Percentiles rank a stretch among this genome's conserved stretches.
Conservation (phyloP, 2,888 invertebrate species). For the Hyposoter didymator region DNA sequence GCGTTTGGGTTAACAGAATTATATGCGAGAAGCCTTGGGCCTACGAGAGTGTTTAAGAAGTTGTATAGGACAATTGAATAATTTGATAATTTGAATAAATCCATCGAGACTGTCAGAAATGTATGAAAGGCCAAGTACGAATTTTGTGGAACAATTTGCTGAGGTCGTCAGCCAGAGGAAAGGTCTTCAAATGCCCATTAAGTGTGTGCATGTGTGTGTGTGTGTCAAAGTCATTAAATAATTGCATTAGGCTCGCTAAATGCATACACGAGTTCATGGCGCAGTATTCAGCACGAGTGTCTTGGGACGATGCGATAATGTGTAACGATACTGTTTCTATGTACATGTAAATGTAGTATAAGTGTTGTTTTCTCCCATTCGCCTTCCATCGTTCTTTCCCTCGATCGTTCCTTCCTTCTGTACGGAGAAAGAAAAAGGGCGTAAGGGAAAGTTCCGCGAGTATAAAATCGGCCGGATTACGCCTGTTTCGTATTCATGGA, state of each 20-base stretch:
- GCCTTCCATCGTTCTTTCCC: background rate
- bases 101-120: background rate
- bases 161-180: background rate
- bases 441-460: background rate
- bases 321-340: slow-evolving; percentile 3
- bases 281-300: slow-evolving; percentile 4
- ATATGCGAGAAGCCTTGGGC: slow-evolving; percentile 7
- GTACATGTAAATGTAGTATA: background rate
- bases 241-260: slow-evolving; percentile 7
- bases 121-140: background rate
- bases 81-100: background rate
- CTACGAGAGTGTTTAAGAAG: background rate
- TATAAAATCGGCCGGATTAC: too few species aligned
- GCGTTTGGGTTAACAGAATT: background rate
- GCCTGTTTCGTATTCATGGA: background rate
- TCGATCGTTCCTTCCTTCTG: background rate
- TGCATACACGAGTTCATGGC: slow-evolving; percentile 11
- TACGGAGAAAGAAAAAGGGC: slow-evolving; percentile 6
- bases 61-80: slow-evolving; percentile 7
- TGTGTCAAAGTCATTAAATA: slow-evolving; percentile 19
- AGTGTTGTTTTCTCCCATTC: slow-evolving; percentile 6
- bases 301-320: slow-evolving; percentile 24
- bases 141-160: slow-evolving; percentile 5
- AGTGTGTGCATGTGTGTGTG: background rate
- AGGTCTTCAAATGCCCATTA: slow-evolving; percentile 14